phyloP scores from a whole-genome alignment of 2,797 vertebrate genomes.

The Synanceia verrucosa region DNA sequence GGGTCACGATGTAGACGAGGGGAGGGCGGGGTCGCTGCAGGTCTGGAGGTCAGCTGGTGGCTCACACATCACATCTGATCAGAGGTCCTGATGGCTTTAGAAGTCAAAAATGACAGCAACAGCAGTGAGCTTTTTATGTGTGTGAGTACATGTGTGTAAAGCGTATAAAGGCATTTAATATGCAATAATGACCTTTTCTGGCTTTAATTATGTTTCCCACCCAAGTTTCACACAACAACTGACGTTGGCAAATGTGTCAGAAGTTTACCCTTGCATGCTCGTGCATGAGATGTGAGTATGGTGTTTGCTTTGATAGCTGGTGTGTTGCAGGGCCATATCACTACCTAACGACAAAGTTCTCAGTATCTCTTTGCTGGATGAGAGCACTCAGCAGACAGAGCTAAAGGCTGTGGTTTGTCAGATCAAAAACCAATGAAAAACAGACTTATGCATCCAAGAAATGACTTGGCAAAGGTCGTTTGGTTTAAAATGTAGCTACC shows the following conservation, averaged over 20 bases:
- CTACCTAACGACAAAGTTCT: too few relatives aligned
- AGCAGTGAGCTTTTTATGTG: too few relatives aligned
- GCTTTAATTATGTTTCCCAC: not conserved
- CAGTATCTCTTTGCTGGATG: not conserved
- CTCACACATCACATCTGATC: constrained; percentile 44
- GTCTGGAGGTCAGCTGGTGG: constrained; percentile 65
- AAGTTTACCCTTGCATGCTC: not conserved
- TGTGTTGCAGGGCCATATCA: too few relatives aligned
- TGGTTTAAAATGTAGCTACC: not conserved
- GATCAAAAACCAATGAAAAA: not conserved
- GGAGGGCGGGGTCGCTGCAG: constrained; percentile 52
- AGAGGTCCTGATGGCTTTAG: constrained; percentile 20
- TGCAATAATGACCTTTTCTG: not conserved
- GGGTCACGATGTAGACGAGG: constrained; percentile 60
- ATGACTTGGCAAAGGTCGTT: not conserved
- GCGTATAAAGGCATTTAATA: not conserved
- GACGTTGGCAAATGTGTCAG: not conserved
- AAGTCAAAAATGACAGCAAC: constrained; percentile 11
- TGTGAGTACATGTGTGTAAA: not conserved
- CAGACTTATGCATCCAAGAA: not conserved
- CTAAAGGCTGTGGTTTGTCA: constrained; percentile 2
- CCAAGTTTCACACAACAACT: not conserved
- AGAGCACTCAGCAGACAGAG: not conserved
- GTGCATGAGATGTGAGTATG: not conserved
- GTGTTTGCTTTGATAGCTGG: not conserved